These are phyloP conservation scores for Parasteatoda tepidariorum DNA, from an alignment of 1,140 invertebrate genomes.

Conservation along the genomic window DNA sequence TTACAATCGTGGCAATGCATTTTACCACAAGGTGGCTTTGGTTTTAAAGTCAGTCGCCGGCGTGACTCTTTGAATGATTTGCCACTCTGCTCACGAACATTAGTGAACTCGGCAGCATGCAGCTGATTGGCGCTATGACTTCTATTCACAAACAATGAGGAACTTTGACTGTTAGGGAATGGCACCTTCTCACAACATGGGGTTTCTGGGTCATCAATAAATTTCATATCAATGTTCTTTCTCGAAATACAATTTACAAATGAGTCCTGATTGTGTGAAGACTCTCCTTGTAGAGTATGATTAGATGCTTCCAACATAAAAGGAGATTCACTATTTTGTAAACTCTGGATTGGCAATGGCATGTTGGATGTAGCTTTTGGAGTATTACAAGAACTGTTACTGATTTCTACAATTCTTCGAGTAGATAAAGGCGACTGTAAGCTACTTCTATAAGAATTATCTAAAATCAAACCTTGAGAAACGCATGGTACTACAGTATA, in stretches of 20 bases:
- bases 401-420: constrained; percentile 50
- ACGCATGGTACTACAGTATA: constrained; percentile 1
- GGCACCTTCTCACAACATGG: constrained; percentile 42
- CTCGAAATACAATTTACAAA: constrained; percentile 2
- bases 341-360: neutral
- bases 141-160: constrained; percentile 47
- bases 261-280: neutral
- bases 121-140: constrained; percentile 57
- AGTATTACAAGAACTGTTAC: constrained; percentile 17
- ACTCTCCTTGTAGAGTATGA: neutral
- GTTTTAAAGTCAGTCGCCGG: constrained; percentile 47
- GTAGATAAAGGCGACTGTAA: constrained; percentile 35
- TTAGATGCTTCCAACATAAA: neutral
- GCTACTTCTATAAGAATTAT: constrained; percentile 37
- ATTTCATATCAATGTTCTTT: constrained; percentile 67
- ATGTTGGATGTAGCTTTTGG: neutral
- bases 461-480: constrained; percentile 26
- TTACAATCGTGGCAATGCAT: constrained; percentile 57
- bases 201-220: constrained; percentile 67
- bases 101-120: constrained; percentile 48
- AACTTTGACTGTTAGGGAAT: constrained; percentile 54
- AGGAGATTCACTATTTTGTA: neutral
- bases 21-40: constrained; percentile 51
- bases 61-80: constrained; percentile 38
- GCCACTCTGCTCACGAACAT: constrained; percentile 47